Percentiles rank a stretch among this genome's conserved stretches.
Conservation (phyloP, 2,797 vertebrate species). For the Poeciliopsis paucimaculata region DNA sequence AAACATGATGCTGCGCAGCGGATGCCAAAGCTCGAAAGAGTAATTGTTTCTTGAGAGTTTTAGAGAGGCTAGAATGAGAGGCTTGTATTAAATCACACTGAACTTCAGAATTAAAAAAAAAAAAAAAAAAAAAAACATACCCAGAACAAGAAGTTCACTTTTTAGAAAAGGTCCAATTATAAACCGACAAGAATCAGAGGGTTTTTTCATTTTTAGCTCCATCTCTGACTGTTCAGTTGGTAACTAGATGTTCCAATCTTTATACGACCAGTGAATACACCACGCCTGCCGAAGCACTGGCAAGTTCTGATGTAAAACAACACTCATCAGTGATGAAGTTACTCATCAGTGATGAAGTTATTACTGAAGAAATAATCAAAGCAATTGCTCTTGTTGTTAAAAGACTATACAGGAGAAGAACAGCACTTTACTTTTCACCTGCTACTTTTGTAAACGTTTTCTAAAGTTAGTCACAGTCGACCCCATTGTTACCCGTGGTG, state of each 20-base stretch:
- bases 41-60: background rate
- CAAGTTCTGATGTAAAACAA: background rate
- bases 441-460: background rate
- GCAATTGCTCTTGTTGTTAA: background rate
- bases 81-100: background rate
- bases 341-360: background rate
- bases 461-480: background rate
- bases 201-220: background rate
- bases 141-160: background rate
- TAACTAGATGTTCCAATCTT: background rate
- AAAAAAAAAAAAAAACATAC: background rate
- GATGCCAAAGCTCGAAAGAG: constrained; percentile 6
- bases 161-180: background rate
- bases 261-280: background rate
- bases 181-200: background rate
- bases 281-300: background rate
- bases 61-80: background rate
- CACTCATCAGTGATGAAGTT: background rate
- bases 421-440: background rate
- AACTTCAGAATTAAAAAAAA: background rate
- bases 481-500: background rate
- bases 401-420: background rate
- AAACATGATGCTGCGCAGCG: background rate
- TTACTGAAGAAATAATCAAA: background rate
- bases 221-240: background rate